A percentile compares a stretch with the other conserved stretches of the same genome.
Evolutionary conservation across 2,113 vertebrate species (phyloP).

Genomic region (Cryptomyrus ogoouensis): DNA sequence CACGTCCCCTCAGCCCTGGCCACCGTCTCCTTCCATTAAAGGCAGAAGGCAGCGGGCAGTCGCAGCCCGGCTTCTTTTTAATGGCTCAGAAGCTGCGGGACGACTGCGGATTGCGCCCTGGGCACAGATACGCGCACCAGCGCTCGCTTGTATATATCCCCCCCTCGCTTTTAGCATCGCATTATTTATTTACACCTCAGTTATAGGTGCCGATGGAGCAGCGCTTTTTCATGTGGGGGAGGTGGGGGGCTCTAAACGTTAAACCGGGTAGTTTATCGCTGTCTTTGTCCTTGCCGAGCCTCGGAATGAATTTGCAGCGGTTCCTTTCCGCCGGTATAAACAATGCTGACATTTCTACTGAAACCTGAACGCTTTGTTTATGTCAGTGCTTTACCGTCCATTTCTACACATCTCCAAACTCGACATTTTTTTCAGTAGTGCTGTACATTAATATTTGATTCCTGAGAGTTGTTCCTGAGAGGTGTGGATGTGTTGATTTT

Average conservation of each 20-base stretch:
- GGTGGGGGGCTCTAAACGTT: not conserved
- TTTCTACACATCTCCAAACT: not conserved
- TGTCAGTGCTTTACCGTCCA: not conserved
- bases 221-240: conserved; percentile 3
- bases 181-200: conserved; percentile 2
- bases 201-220: conserved; percentile 15
- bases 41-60: not conserved
- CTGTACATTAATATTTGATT: conserved; percentile 17
- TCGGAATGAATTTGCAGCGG: not conserved
- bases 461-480: not conserved
- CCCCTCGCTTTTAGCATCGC: not conserved
- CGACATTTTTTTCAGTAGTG: conserved; percentile 9
- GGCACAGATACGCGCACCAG: not conserved
- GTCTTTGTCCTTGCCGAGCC: not conserved
- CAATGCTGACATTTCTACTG: conserved; percentile 5
- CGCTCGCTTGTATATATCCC: not conserved
- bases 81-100: not conserved
- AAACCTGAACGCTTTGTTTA: not conserved
- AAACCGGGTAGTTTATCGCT: not conserved
- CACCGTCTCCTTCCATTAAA: conserved; percentile 8
- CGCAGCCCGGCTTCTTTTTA: not conserved
- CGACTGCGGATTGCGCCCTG: not conserved
- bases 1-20: conserved; percentile 19
- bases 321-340: not conserved
- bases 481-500: conserved; percentile 11